Evolutionary conservation across 2,888 invertebrate genomes (phyloP).

Genomic region (Nasonia oneida): DNA sequence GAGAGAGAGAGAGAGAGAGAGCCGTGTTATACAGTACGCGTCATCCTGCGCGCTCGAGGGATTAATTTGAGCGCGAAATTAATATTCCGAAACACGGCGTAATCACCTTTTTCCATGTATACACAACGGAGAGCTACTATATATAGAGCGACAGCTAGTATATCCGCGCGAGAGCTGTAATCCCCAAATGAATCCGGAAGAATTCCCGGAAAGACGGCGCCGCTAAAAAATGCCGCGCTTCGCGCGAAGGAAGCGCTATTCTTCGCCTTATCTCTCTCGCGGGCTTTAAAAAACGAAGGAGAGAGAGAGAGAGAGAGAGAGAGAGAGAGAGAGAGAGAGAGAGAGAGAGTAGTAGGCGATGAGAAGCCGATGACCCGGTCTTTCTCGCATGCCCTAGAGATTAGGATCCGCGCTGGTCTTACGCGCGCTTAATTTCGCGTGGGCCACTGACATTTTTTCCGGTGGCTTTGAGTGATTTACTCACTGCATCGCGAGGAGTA

Average conservation of each 20-base stretch:
- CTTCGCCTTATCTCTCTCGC: constrained; percentile 29
- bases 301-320: too few relatives aligned
- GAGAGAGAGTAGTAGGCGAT: not conserved
- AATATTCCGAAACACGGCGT: constrained; percentile 54
- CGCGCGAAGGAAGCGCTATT: not conserved
- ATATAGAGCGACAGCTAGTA: not conserved
- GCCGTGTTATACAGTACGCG: not conserved
- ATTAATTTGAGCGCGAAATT: constrained; percentile 57
- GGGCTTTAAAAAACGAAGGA: not conserved
- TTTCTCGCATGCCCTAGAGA: constrained; percentile 27
- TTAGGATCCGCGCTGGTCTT: constrained; percentile 8
- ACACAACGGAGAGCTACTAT: not conserved
- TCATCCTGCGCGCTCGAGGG: not conserved
- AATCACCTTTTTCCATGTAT: not conserved
- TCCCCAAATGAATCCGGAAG: constrained; percentile 54
- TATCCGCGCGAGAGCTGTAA: constrained; percentile 7
- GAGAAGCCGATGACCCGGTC: constrained; percentile 11
- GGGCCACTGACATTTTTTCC: not conserved
- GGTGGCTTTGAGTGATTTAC: not conserved
- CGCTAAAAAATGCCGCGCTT: not conserved
- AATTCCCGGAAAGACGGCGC: constrained; percentile 40
- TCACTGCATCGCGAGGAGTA: not conserved
- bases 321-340: not conserved
- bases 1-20: not conserved
- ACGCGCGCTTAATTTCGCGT: constrained; percentile 9